phyloP scores from a whole-genome alignment of 2,113 vertebrate genomes.

The Pomatostomus ruficeps region DNA sequence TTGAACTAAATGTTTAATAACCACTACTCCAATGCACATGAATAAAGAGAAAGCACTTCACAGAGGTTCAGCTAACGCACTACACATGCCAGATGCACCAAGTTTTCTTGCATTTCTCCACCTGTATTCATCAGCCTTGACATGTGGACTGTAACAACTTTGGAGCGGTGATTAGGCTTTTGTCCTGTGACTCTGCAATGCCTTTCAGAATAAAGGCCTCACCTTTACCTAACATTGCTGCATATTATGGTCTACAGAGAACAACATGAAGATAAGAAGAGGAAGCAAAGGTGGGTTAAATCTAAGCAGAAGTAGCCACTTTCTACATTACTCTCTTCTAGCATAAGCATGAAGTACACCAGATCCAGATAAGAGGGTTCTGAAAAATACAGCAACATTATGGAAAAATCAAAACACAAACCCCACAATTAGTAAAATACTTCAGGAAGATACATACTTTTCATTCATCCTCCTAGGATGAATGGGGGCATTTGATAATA shows the following conservation, averaged over 20 bases:
- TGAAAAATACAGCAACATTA: neutral
- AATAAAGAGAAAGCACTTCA: neutral
- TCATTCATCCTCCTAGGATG: neutral
- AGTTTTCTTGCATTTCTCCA: neutral
- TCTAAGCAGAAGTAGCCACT: neutral
- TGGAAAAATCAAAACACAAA: neutral
- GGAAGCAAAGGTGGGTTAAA: neutral
- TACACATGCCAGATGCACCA: neutral
- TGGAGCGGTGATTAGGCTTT: neutral
- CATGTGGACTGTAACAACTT: neutral
- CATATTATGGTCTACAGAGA: neutral
- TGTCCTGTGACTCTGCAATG: neutral
- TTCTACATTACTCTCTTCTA: neutral
- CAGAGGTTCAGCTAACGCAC: neutral
- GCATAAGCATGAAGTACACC: neutral
- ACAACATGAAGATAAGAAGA: neutral
- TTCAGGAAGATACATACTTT: neutral
- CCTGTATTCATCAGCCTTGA: neutral
- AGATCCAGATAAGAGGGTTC: neutral
- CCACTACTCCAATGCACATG: neutral
- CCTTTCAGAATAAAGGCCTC: neutral
- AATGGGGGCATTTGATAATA: neutral
- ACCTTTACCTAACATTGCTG: neutral
- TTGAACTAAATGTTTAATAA: neutral
- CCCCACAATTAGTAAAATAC: neutral